Conservation (phyloP, 2,113 vertebrate genomes). For the Pomatostomus ruficeps region DNA sequence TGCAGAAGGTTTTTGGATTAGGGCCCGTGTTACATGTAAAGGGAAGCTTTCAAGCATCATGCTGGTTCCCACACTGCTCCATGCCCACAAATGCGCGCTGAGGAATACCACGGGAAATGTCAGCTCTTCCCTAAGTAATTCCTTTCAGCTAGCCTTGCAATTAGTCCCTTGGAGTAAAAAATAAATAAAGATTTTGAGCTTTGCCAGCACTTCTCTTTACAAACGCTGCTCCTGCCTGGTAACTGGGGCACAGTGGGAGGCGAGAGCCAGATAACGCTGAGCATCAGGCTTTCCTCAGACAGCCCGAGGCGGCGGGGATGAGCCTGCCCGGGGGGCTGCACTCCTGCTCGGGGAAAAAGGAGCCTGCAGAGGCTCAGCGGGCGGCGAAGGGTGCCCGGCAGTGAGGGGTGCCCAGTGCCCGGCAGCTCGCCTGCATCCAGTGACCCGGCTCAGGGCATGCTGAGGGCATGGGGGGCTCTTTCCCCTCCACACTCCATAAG, state of each 20-base stretch:
- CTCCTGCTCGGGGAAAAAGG: background rate
- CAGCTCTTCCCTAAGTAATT: background rate
- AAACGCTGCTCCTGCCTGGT: background rate
- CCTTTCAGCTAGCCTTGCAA: background rate
- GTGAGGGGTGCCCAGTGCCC: background rate
- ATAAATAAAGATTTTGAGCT: background rate
- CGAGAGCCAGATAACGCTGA: background rate
- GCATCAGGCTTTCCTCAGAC: fast-evolving
- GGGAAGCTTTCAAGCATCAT: background rate
- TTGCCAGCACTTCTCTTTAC: background rate
- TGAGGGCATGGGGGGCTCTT: fast-evolving
- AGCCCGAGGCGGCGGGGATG: fast-evolving
- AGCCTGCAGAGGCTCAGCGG: background rate
- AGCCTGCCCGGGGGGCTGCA: background rate
- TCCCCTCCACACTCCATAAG: background rate
- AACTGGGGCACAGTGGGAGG: background rate
- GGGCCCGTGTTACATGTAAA: fast-evolving
- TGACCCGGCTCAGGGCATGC: fast-evolving
- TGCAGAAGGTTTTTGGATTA: background rate
- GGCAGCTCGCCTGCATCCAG: background rate
- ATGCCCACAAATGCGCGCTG: background rate
- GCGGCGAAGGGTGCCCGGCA: background rate
- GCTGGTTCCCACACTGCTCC: background rate
- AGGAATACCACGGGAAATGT: background rate
- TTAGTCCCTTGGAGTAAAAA: background rate